A percentile compares a stretch with the other conserved stretches of the same genome.
Conservation (phyloP, 92 coral and sea anemone genomes). For the Bergia puertoricense region DNA sequence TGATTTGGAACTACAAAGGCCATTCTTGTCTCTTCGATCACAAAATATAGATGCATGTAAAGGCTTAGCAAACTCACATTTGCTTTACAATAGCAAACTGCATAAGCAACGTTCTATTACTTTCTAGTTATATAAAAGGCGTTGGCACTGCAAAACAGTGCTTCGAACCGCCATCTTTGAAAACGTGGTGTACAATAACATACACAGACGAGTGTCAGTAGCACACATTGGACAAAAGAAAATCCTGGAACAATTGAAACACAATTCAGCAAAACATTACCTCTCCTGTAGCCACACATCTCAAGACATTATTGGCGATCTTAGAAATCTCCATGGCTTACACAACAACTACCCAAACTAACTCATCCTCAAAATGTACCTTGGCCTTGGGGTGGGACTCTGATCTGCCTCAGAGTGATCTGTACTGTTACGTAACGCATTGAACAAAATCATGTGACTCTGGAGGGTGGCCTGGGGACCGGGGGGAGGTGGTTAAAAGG, state of each 20-base stretch:
- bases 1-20: too few species aligned
- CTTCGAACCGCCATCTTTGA: background rate
- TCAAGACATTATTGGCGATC: slow-evolving; percentile 79
- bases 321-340: slow-evolving; percentile 79
- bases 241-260: background rate
- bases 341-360: background rate
- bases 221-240: background rate
- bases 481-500: too few species aligned
- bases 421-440: background rate
- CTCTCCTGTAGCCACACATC: slow-evolving; percentile 89
- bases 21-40: too few species aligned
- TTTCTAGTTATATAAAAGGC: too few species aligned
- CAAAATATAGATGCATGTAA: too few species aligned
- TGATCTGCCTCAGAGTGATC: too few species aligned
- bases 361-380: too few species aligned
- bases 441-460: too few species aligned
- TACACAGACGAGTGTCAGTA: background rate
- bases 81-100: background rate
- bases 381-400: too few species aligned
- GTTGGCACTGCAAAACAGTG: background rate
- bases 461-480: too few species aligned
- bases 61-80: background rate
- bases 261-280: slow-evolving; percentile 36
- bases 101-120: background rate
- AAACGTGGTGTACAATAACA: background rate